Evolutionary conservation across 2,797 vertebrate species (phyloP).

Genomic region (Coluber constrictor): DNA sequence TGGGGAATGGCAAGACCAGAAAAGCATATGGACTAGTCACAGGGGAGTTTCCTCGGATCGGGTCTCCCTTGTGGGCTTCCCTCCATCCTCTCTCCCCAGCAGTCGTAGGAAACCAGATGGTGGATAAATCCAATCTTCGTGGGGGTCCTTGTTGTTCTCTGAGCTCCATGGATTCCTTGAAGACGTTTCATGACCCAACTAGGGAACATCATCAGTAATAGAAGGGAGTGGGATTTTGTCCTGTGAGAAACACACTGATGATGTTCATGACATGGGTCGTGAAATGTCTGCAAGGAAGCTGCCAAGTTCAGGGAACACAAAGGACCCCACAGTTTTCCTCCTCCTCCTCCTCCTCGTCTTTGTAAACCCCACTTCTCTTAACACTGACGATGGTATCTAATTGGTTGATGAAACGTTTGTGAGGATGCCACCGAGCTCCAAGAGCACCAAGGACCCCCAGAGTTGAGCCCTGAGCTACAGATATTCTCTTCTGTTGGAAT

Average conservation of each 20-base stretch:
- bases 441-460: neutral
- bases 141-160: neutral
- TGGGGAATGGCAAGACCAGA: neutral
- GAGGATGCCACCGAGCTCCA: neutral
- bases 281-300: no score
- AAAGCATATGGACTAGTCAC: neutral
- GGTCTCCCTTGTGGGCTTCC: neutral
- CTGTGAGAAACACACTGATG: neutral
- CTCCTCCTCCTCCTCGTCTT: no score
- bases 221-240: neutral
- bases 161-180: neutral
- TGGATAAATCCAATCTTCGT: neutral
- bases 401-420: neutral
- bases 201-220: neutral
- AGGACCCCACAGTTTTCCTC: no score
- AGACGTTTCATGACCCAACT: neutral
- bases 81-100: neutral
- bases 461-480: neutral
- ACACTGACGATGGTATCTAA: neutral
- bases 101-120: neutral
- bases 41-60: neutral
- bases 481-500: neutral
- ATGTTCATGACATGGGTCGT: no score
- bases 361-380: no score
- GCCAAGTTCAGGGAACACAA: no score